phyloP scores from a whole-genome alignment of 2,888 invertebrate species.

The Laothoe populi region DNA sequence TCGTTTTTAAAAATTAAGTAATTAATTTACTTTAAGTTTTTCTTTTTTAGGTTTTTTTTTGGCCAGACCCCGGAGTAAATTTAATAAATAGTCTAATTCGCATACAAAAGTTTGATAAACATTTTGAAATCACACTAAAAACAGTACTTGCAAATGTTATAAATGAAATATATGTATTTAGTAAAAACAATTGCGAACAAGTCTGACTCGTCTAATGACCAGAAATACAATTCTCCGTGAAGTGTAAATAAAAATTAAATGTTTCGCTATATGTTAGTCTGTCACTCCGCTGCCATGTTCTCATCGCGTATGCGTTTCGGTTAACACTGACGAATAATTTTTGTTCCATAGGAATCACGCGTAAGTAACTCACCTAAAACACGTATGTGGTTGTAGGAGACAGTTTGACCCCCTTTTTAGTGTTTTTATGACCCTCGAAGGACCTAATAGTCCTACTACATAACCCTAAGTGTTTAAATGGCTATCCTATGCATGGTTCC shows the following conservation, averaged over 20 bases:
- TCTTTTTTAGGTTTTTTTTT: background rate
- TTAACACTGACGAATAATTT: constrained; percentile 72
- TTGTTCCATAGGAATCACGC: constrained; percentile 85
- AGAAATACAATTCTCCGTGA: background rate
- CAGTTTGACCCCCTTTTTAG: constrained; percentile 71
- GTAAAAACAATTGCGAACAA: background rate
- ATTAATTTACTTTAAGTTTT: background rate
- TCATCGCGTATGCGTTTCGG: constrained; percentile 48
- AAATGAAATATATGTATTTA: background rate
- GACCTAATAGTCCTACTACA: constrained; percentile 41
- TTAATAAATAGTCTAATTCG: too few species aligned
- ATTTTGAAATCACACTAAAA: background rate
- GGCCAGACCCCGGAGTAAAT: too few species aligned
- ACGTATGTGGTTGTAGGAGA: constrained; percentile 66
- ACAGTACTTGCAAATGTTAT: too few species aligned
- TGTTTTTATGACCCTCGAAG: constrained; percentile 42
- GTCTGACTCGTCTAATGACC: background rate
- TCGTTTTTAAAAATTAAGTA: background rate
- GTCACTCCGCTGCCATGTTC: constrained; percentile 31
- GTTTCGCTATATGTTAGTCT: constrained; percentile 12
- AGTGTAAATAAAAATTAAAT: constrained; percentile 15
- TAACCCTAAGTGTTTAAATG: constrained; percentile 35
- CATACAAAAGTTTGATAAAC: too few species aligned
- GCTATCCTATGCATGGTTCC: constrained; percentile 59
- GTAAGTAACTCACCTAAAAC: constrained; percentile 73